Percentiles rank a stretch among this genome's conserved stretches.
Conservation (phyloP, 2,113 vertebrate genomes). For the Variabilichromis moorii region DNA sequence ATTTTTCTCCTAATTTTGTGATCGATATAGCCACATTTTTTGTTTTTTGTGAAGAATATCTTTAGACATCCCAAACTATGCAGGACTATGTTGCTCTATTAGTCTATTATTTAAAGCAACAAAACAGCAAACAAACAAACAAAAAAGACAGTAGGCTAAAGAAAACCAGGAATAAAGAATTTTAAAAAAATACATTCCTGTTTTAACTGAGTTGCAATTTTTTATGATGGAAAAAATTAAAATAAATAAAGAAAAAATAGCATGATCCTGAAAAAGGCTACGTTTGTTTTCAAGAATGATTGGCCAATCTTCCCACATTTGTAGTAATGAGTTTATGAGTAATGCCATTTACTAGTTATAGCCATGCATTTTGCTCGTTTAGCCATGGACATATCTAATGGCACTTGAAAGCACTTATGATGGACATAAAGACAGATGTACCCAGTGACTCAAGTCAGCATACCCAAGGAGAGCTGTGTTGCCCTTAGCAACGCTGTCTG, state of each 20-base stretch:
- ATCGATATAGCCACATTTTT: neutral
- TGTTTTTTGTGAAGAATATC: neutral
- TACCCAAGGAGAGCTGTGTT: conserved; percentile 18
- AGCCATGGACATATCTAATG: neutral
- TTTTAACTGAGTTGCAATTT: neutral
- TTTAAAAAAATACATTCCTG: neutral
- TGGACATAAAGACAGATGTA: conserved; percentile 26
- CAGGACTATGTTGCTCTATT: neutral
- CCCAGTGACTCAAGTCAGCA: conserved; percentile 8
- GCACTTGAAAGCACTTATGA: conserved; percentile 32
- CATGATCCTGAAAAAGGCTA: neutral
- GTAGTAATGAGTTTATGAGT: neutral
- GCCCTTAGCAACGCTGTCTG: conserved; percentile 42
- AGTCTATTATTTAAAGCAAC: neutral
- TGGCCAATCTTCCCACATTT: neutral
- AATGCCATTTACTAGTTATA: neutral
- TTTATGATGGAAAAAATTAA: neutral
- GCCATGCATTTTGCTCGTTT: neutral
- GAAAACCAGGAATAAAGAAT: neutral
- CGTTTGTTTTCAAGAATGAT: neutral
- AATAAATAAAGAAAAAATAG: neutral
- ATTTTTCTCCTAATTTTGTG: neutral
- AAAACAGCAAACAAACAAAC: neutral
- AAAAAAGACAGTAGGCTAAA: neutral
- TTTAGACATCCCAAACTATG: neutral